A percentile compares a stretch with the other conserved stretches of the same genome.
Evolutionary conservation across 2,113 vertebrate species (phyloP).

Genomic region (Notiomystis cincta): DNA sequence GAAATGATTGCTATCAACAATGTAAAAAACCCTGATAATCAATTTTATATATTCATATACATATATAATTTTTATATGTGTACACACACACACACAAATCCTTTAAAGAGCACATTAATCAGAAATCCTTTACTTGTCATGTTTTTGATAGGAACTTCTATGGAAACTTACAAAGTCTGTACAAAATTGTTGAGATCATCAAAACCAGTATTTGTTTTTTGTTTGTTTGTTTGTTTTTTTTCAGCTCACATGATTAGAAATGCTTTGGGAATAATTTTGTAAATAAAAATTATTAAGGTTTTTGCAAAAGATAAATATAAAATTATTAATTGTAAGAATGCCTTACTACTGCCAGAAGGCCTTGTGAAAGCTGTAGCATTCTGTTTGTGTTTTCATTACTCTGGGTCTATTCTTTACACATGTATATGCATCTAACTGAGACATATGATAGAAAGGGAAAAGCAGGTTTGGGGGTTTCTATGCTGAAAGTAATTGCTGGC

Average conservation of each 20-base stretch:
- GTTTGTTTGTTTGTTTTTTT: neutral
- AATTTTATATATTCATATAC: neutral
- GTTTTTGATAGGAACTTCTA: neutral
- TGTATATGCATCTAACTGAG: neutral
- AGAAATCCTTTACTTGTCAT: neutral
- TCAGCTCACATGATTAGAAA: neutral
- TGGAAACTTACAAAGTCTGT: neutral
- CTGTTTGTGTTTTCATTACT: neutral
- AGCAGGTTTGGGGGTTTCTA: neutral
- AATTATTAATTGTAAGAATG: neutral
- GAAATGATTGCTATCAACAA: neutral
- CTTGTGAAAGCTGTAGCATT: neutral
- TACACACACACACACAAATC: no score
- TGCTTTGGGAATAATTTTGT: neutral
- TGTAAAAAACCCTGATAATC: fast-evolving
- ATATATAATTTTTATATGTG: neutral
- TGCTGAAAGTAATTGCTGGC: neutral
- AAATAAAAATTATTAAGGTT: neutral
- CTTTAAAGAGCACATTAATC: neutral
- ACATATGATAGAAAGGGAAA: neutral
- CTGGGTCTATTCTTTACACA: neutral
- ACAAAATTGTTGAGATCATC: neutral
- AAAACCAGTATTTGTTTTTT: neutral
- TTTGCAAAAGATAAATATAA: neutral
- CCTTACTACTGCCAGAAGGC: neutral